phyloP scores from a whole-genome alignment of 2,113 vertebrate species.

The Pomatorhinus ruficollis region DNA sequence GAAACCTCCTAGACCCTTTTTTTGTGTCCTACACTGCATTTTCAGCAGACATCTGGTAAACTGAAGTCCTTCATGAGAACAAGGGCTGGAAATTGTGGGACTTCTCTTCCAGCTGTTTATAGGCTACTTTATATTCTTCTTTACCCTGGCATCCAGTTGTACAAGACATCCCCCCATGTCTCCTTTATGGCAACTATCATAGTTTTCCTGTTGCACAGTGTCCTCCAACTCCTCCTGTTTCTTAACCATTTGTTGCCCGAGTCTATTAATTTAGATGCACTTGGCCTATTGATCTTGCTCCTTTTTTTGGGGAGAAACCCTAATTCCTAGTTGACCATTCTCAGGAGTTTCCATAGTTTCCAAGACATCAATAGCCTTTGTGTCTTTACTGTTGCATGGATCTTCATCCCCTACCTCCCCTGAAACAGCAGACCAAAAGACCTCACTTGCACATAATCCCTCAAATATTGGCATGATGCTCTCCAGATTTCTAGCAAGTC shows the following conservation, averaged over 20 bases:
- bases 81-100: neutral
- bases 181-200: neutral
- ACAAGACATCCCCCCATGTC: neutral
- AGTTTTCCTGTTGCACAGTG: neutral
- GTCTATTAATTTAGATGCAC: neutral
- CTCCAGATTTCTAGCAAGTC: neutral
- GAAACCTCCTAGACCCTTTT: neutral
- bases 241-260: neutral
- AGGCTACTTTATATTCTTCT: neutral
- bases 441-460: neutral
- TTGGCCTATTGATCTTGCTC: neutral
- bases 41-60: neutral
- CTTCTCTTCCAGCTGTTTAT: neutral
- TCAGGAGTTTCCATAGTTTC: neutral
- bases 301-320: accelerated
- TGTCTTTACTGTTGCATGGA: neutral
- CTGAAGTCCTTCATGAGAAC: neutral
- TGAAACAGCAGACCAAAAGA: neutral
- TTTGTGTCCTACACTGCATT: neutral
- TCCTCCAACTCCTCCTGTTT: neutral
- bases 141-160: neutral
- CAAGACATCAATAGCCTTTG: accelerated
- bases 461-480: neutral
- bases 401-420: neutral
- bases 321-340: neutral